A percentile compares a stretch with the other conserved stretches of the same genome.
These are phyloP conservation scores for Cheilosia pagana DNA, from an alignment of 2,888 invertebrate genomes.

Conservation along the genomic window DNA sequence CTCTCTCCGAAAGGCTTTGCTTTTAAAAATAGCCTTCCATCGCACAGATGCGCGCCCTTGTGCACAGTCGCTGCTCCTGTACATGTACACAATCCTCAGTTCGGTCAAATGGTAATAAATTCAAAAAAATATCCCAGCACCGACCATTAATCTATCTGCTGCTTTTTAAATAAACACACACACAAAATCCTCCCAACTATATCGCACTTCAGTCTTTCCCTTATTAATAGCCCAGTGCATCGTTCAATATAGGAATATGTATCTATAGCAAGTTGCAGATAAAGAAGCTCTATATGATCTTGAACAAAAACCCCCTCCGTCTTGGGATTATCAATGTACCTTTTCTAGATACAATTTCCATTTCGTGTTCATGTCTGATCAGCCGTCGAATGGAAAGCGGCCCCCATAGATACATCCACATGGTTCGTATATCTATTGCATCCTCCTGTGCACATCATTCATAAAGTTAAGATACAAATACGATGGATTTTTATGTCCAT, in stretches of 20 bases:
- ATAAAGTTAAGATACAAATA: slow-evolving; percentile 58
- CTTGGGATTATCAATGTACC: too few species aligned
- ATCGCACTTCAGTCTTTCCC: slow-evolving; percentile 13
- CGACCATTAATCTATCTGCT: slow-evolving; percentile 64
- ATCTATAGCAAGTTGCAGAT: slow-evolving; percentile 42
- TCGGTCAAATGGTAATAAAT: slow-evolving; percentile 69
- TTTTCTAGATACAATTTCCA: slow-evolving; percentile 62
- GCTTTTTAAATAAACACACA: slow-evolving; percentile 62
- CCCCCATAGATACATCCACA: slow-evolving; percentile 17
- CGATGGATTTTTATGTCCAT: slow-evolving; percentile 49
- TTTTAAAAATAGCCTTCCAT: slow-evolving; percentile 11
- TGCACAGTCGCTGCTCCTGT: neutral
- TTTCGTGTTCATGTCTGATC: slow-evolving; percentile 69
- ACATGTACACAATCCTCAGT: slow-evolving; percentile 42
- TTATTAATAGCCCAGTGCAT: slow-evolving; percentile 65
- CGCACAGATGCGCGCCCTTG: slow-evolving; percentile 49
- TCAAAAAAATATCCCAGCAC: slow-evolving; percentile 55
- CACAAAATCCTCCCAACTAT: slow-evolving; percentile 36
- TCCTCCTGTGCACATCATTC: slow-evolving; percentile 74
- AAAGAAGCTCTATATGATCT: slow-evolving; percentile 53
- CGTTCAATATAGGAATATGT: too few species aligned
- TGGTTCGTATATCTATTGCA: slow-evolving; percentile 27
- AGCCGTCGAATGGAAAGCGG: slow-evolving; percentile 53
- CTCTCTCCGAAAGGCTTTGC: slow-evolving; percentile 38
- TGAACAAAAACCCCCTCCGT: slow-evolving; percentile 24